A percentile compares a stretch with the other conserved stretches of the same genome.
phyloP scores from a whole-genome alignment of 92 coral and sea anemone species.

The Palythoa grandiflora region DNA sequence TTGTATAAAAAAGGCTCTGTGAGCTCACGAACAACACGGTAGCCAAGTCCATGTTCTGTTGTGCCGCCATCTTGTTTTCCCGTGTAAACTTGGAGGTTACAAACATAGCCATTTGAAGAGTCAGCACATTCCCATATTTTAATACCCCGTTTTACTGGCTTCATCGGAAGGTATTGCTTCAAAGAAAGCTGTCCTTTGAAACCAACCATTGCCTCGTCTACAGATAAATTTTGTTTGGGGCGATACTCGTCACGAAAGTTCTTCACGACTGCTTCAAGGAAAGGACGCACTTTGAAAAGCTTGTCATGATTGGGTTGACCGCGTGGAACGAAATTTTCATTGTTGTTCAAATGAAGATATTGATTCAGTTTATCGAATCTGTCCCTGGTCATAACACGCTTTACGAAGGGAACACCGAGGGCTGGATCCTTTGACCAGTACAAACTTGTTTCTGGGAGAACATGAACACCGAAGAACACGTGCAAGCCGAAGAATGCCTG shows the following conservation, averaged over 20 bases:
- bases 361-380: conserved; percentile 56
- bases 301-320: conserved; percentile 62
- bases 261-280: conserved; percentile 45
- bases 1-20: conserved; percentile 32
- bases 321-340: conserved; percentile 47
- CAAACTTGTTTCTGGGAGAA: not conserved
- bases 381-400: conserved; percentile 56
- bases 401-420: conserved; percentile 50
- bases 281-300: conserved; percentile 63
- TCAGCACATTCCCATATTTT: conserved; percentile 40
- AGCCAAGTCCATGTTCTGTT: conserved; percentile 54
- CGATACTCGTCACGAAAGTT: conserved; percentile 26
- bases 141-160: conserved; percentile 33
- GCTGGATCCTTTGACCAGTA: conserved; percentile 38
- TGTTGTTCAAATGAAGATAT: conserved; percentile 61
- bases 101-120: conserved; percentile 17
- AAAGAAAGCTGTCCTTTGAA: conserved; percentile 39
- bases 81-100: conserved; percentile 9
- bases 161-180: conserved; percentile 37
- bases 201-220: conserved; percentile 65
- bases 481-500: conserved; percentile 26
- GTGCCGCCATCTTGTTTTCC: conserved; percentile 26
- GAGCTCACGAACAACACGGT: conserved; percentile 43
- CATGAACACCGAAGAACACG: not conserved
- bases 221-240: conserved; percentile 56